Conservation (phyloP, 2,113 vertebrate genomes). For the Barbus barbus region DNA sequence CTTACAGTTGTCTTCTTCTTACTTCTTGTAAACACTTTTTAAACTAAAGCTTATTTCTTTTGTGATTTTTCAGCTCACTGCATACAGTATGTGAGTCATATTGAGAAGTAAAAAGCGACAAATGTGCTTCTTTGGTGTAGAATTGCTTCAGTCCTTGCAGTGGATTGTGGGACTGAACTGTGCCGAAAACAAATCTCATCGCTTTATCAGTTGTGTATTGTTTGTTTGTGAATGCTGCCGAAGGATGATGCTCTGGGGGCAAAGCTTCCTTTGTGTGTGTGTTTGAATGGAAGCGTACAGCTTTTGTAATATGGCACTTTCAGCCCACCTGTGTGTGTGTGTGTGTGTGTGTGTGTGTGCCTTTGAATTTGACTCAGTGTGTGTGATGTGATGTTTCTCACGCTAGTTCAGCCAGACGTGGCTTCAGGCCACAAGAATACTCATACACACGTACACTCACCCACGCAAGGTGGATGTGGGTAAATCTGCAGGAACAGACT, state of each 20-base stretch:
- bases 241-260: background rate
- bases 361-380: slow-evolving; percentile 2
- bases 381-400: slow-evolving; percentile 43
- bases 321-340: slow-evolving; percentile 37
- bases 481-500: slow-evolving; percentile 47
- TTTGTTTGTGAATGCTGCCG: slow-evolving; percentile 47
- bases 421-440: slow-evolving; percentile 34
- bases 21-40: background rate
- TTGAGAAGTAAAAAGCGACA: background rate
- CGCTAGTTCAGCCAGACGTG: slow-evolving; percentile 43
- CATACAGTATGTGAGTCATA: background rate
- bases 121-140: background rate
- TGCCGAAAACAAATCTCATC: slow-evolving; percentile 28
- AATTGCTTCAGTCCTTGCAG: slow-evolving; percentile 6
- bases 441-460: background rate
- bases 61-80: background rate
- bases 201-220: slow-evolving; percentile 45
- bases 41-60: background rate
- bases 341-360: slow-evolving; percentile 33
- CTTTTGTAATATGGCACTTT: slow-evolving; percentile 34
- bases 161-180: slow-evolving; percentile 29
- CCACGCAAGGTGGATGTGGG: slow-evolving; percentile 16
- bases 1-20: background rate
- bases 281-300: slow-evolving; percentile 31
- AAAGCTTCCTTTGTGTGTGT: slow-evolving; percentile 42